phyloP scores from a whole-genome alignment of 2,113 vertebrate genomes.

The Psittacara wagleri region DNA sequence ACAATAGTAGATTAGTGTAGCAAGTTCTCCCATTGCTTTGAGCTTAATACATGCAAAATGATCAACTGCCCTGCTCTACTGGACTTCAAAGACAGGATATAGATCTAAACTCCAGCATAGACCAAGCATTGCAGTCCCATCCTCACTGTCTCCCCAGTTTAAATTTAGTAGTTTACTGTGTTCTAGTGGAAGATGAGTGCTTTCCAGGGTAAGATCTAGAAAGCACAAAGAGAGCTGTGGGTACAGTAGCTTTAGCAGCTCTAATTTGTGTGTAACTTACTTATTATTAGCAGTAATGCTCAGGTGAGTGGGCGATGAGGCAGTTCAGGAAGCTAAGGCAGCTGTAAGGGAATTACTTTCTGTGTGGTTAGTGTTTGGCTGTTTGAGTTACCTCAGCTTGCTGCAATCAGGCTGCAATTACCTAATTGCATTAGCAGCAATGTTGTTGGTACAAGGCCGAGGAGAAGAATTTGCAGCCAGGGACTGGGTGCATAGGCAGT shows the following conservation, averaged over 20 bases:
- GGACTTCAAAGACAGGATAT: neutral
- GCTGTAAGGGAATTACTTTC: neutral
- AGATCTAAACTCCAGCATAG: neutral
- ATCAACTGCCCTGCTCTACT: neutral
- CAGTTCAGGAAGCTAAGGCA: neutral
- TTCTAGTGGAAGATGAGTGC: neutral
- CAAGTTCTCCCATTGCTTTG: neutral
- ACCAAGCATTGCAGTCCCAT: neutral
- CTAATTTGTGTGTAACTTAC: neutral
- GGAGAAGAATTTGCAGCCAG: neutral
- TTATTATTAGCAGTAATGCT: neutral
- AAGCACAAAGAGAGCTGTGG: neutral
- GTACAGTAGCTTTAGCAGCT: neutral
- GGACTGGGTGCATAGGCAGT: neutral
- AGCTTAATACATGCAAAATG: neutral
- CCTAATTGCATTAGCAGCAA: neutral
- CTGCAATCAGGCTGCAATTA: neutral
- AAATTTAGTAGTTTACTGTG: neutral
- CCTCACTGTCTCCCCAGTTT: neutral
- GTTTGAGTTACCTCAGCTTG: neutral
- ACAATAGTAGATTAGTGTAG: neutral
- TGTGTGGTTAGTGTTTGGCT: neutral
- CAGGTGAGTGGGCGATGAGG: neutral
- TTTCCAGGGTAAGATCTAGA: neutral
- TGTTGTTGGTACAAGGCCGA: neutral